Base-by-base conservation (phyloP, 2,797 vertebrate species). In the Poeciliopsis paucimaculata region DNA sequence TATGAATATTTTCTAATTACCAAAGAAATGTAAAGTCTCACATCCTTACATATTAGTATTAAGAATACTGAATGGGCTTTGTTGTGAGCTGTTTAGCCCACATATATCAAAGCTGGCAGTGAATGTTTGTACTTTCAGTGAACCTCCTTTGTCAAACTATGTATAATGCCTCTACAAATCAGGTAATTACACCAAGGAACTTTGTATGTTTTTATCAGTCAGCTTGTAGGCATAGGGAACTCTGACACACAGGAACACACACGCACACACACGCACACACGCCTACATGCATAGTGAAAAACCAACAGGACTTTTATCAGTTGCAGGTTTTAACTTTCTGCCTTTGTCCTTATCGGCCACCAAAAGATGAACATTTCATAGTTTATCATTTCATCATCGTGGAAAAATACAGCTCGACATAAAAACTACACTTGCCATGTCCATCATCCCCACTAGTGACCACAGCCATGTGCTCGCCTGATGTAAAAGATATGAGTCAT, bases 401-500 rank as follows among this genome's bases (percentile, higher is more conserved):
- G 87, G 82, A 90, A 90, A 92, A 91, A 88, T 79, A 73, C 77
- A 6, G 28, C 72, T 78, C 73, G 80, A 74, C 53, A 73, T 76
- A 74, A 79, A 77, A 80, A 70, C 79, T 60, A 76, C 45, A 60
- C 74, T 68, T 49, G n/a, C 62, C 41, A 3, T 71, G 85, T 84
- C 84, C 76, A 73, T 89, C 86, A 86, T 60, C 15, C 10, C 39
- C 79, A 47, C 75, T 76, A 76, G 64, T 81, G 78, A 84, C 87
- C 73, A 34, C 74, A 78, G 78, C 77, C 89, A 89, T 89, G 79
- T 91, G 90, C 75, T 78, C 2, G 76, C 86, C 89, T 83, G 85
- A 86, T 90, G 91, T 70, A 82, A 83, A 88, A 87, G 83, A 82
- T 77, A 76, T 91, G 89, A 94, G 85, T 93, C 90, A 93, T 83